Conservation (phyloP, 2,113 vertebrate species). For the Lota lota region DNA sequence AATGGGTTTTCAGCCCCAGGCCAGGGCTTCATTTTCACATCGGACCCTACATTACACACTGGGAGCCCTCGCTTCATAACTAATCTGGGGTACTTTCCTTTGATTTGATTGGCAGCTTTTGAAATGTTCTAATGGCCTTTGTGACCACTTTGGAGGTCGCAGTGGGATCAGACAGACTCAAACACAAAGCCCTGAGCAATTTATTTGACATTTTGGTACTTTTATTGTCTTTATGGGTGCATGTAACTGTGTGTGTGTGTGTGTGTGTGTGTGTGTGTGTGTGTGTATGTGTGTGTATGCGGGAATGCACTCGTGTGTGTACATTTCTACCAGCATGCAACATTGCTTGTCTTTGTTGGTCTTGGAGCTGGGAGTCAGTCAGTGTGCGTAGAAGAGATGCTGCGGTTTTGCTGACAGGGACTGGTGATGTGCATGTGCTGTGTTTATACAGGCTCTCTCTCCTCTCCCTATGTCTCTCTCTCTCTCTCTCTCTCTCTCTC, state of each 20-base stretch:
- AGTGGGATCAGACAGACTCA: not conserved
- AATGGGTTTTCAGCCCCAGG: not conserved
- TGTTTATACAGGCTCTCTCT: slow-evolving; percentile 40
- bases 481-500: not conserved
- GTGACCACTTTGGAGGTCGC: not conserved
- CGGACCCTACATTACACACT: no score
- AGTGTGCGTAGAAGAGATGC: not conserved
- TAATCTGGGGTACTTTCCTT: no score
- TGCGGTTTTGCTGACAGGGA: slow-evolving; percentile 14
- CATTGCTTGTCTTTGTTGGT: slow-evolving; percentile 3
- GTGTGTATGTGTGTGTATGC: no score
- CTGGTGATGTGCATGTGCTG: slow-evolving; percentile 31
- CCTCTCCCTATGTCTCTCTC: no score
- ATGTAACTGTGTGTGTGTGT: slow-evolving; percentile 37
- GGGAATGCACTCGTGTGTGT: not conserved
- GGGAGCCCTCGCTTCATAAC: no score
- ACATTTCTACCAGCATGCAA: not conserved
- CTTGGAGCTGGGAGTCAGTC: slow-evolving; percentile 11
- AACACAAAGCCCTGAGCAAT: not conserved
- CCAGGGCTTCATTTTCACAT: not conserved
- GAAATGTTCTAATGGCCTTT: no score
- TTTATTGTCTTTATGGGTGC: not conserved
- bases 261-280: not conserved
- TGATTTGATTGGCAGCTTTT: no score
- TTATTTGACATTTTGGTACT: not conserved